Conservation (phyloP, 2,797 vertebrate species). For the Cichlasoma orientale region DNA sequence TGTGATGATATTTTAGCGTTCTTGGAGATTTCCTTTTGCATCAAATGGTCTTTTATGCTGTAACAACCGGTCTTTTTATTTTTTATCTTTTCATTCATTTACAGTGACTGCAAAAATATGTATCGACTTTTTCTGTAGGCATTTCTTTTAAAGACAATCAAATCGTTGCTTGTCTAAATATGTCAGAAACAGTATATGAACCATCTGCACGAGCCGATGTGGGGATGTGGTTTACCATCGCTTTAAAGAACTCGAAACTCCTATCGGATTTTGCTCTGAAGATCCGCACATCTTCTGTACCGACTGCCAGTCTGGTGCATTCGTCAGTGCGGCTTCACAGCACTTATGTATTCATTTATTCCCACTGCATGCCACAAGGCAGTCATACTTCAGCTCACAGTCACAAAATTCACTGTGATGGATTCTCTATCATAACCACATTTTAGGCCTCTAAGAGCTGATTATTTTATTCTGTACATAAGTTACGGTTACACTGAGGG, state of each 20-base stretch:
- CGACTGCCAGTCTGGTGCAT: background rate
- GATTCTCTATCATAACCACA: background rate
- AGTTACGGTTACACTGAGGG: background rate
- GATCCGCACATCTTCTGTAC: background rate
- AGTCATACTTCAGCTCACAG: background rate
- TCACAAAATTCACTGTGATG: background rate
- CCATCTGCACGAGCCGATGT: background rate
- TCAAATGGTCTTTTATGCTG: background rate
- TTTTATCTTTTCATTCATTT: background rate
- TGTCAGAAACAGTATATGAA: background rate
- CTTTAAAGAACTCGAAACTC: background rate
- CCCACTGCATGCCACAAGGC: background rate
- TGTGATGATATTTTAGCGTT: background rate
- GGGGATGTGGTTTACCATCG: background rate
- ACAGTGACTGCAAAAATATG: background rate
- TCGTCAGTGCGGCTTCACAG: background rate
- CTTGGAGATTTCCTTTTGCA: background rate
- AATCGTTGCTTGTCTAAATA: background rate
- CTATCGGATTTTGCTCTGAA: background rate
- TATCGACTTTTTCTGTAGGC: background rate
- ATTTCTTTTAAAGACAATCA: background rate
- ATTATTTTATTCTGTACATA: conserved; percentile 1
- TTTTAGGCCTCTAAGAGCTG: background rate
- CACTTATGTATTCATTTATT: background rate
- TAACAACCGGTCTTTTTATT: background rate